Percentiles rank a stretch among this genome's conserved stretches.
These are phyloP conservation scores for Podarcis siculus DNA, from an alignment of 2,797 vertebrate species.

Conservation along the genomic window DNA sequence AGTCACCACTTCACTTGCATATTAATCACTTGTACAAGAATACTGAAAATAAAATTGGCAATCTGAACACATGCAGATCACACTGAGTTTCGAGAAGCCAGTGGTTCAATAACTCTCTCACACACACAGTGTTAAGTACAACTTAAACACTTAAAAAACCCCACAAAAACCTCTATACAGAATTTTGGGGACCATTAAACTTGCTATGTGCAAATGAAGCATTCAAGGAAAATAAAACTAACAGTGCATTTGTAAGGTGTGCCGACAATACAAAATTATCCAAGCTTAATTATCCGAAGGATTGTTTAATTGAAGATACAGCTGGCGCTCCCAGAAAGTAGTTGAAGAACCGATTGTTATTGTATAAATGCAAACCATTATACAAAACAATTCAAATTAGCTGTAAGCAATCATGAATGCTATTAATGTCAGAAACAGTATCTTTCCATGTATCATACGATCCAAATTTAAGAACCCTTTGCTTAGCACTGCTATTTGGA, in stretches of 20 bases:
- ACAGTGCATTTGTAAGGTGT: conserved; percentile 12
- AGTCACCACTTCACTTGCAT: background rate
- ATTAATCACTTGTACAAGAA: background rate
- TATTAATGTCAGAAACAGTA: background rate
- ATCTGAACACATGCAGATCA: background rate
- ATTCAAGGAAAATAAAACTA: conserved; percentile 15
- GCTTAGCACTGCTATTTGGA: background rate
- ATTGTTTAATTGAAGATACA: conserved; percentile 15
- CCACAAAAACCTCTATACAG: background rate
- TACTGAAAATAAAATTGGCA: background rate
- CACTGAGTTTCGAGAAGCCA: background rate
- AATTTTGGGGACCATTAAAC: background rate
- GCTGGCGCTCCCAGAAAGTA: background rate
- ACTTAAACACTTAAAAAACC: background rate
- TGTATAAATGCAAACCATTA: background rate
- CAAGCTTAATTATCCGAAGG: conserved; percentile 13
- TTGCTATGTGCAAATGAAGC: conserved; percentile 4
- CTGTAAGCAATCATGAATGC: background rate
- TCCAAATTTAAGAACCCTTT: background rate
- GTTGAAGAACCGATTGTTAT: conserved; percentile 5
- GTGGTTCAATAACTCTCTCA: background rate
- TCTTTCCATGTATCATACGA: background rate
- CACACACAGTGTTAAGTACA: background rate
- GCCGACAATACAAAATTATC: conserved; percentile 17
- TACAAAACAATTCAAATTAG: background rate